Evolutionary conservation across 2,888 invertebrate genomes (phyloP), one percentile per base, ranked within the genome.

Genomic region (Lordiphosa fenestrarum): DNA sequence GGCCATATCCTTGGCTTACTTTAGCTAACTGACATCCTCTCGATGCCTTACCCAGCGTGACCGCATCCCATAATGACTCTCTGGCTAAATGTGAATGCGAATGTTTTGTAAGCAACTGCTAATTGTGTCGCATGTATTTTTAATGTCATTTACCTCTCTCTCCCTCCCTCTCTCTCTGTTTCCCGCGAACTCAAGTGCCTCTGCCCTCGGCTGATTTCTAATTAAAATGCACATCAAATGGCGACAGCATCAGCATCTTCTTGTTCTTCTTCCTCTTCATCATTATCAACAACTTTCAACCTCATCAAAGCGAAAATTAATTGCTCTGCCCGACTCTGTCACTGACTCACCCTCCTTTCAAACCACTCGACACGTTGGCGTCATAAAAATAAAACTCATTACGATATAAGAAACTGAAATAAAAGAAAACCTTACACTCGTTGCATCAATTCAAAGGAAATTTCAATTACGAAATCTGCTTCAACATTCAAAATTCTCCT

Each of bases 221-320:
- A 83, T 75, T 80, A 67, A 83, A 78, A 72, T 69, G 72, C 76
- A 49, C 56, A 64, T 56, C 48, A 50, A 55, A 10, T 25, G 55
- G 42, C 39, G 36, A 40, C 33, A 50, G 36, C 48, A 25, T 54
- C 50, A 41, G 46, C 49, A 47, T 25, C 57, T 56, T 57, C 50
- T 33, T 42, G 52, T 53, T 37, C 40, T 46, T 36, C 40, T 33
- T 25, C 53, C 30, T 41, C 57, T 53, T 61, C 50, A 60, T 64
- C 59, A 61, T 55, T 66, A 74, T 53, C 57, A 53, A 54, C 54
- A 65, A 50, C 53, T 70, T 56, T 41, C 41, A 52, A 52, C 50
- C 56, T 58, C 57, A 58, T 70, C 74, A 63, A 81, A 56, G 66
- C 59, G 66, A 57, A 75, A 83, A 76, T 80, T 83, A 80, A 76